A percentile compares a stretch with the other conserved stretches of the same genome.
phyloP scores from a whole-genome alignment of 35 echinoderm and acorn worm genomes.

The Acanthaster planci region DNA sequence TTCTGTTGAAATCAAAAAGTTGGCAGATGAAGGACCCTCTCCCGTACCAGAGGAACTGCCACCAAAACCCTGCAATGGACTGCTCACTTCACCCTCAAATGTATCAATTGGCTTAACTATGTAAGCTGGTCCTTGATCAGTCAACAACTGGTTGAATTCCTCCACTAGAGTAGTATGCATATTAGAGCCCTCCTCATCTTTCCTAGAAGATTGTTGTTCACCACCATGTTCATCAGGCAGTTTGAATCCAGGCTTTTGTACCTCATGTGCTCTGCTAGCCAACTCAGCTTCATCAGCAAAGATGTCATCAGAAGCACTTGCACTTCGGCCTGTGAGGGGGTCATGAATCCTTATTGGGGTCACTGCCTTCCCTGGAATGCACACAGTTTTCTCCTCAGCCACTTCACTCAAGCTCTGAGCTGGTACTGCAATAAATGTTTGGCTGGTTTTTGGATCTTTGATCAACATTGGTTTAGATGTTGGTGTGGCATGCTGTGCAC shows the following conservation, averaged over 20 bases:
- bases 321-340: background rate
- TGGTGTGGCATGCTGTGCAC: background rate
- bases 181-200: background rate
- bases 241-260: background rate
- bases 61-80: background rate
- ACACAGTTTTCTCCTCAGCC: background rate
- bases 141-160: slow-evolving; percentile 30
- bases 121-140: slow-evolving; percentile 56
- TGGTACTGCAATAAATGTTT: slow-evolving; percentile 38
- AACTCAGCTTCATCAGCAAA: background rate
- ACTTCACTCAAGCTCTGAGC: slow-evolving; percentile 42
- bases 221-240: background rate
- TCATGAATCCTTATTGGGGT: background rate
- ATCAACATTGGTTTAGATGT: slow-evolving; percentile 36
- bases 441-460: slow-evolving; percentile 47
- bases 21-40: background rate
- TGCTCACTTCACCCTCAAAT: background rate
- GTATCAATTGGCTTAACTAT: slow-evolving; percentile 37
- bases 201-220: background rate
- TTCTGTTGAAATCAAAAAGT: background rate
- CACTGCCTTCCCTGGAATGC: background rate
- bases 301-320: background rate
- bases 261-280: background rate
- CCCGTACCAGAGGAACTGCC: background rate
- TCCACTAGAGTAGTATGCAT: background rate